A percentile compares a stretch with the other conserved stretches of the same genome.
These are phyloP conservation scores for Ornithoptera priamus DNA, from an alignment of 2,888 invertebrate genomes.

Conservation along the genomic window DNA sequence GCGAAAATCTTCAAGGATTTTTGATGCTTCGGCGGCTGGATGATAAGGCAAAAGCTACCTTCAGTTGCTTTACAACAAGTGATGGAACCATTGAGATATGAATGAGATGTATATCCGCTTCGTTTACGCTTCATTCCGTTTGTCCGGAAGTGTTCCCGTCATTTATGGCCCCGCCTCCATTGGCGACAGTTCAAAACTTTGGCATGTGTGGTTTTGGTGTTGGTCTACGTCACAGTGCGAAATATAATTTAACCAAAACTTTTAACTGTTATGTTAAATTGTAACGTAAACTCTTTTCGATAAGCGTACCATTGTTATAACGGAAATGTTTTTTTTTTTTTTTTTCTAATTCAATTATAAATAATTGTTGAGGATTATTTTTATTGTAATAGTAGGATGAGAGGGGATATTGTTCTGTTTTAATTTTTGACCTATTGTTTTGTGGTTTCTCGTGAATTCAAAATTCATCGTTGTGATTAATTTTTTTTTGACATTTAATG, in stretches of 20 bases:
- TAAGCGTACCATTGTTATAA: slow-evolving; percentile 44
- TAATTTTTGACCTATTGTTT: slow-evolving; percentile 56
- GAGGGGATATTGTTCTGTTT: slow-evolving; percentile 62
- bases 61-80: neutral
- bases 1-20: neutral
- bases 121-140: neutral
- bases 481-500: slow-evolving; percentile 78
- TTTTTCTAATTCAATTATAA: slow-evolving; percentile 42
- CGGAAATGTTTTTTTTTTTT: slow-evolving; percentile 39
- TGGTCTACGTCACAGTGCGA: neutral
- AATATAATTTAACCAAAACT: neutral
- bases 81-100: neutral
- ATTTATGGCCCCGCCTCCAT: neutral
- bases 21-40: neutral
- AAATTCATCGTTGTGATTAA: slow-evolving; percentile 81
- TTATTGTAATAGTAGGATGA: slow-evolving; percentile 42
- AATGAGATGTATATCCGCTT: neutral
- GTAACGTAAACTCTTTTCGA: slow-evolving; percentile 31
- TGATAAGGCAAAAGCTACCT: neutral
- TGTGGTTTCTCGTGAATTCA: slow-evolving; percentile 70
- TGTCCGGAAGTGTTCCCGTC: neutral
- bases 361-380: slow-evolving; percentile 46
- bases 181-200: neutral
- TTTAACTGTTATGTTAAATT: slow-evolving; percentile 21
- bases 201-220: neutral